Conservation (phyloP, 2,113 vertebrate genomes). For the Dicrurus megarhynchus region DNA sequence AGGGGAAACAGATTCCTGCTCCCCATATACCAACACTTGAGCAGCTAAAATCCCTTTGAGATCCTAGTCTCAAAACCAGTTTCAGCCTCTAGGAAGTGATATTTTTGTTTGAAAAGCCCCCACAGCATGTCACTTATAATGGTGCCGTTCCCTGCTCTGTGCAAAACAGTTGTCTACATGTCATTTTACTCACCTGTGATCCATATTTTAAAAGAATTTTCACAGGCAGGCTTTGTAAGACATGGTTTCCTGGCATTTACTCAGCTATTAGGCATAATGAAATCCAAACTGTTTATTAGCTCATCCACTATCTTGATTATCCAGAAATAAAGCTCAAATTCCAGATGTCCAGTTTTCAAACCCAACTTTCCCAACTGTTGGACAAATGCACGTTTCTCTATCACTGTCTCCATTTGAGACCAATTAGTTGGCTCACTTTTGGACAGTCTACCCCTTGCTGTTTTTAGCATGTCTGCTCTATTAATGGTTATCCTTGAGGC, state of each 20-base stretch:
- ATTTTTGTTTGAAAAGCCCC: neutral
- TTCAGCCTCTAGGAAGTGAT: neutral
- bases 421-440: constrained; percentile 52
- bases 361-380: constrained; percentile 33
- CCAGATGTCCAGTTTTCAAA: constrained; percentile 53
- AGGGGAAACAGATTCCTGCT: neutral
- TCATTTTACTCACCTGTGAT: neutral
- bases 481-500: constrained; percentile 14
- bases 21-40: neutral
- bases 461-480: constrained; percentile 45
- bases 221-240: neutral
- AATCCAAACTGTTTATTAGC: constrained; percentile 60
- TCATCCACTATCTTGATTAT: constrained; percentile 42
- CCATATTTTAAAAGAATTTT: constrained; percentile 1
- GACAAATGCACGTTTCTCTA: neutral
- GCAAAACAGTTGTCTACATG: neutral
- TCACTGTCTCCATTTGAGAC: constrained; percentile 44
- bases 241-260: constrained; percentile 18
- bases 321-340: constrained; percentile 50
- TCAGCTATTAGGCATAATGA: constrained; percentile 24
- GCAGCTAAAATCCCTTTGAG: neutral
- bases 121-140: neutral
- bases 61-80: neutral
- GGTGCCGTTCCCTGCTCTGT: neutral
- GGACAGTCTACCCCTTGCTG: neutral